These are phyloP conservation scores for Blomia tropicalis DNA, from an alignment of 2,888 invertebrate genomes.

Conservation along the genomic window DNA sequence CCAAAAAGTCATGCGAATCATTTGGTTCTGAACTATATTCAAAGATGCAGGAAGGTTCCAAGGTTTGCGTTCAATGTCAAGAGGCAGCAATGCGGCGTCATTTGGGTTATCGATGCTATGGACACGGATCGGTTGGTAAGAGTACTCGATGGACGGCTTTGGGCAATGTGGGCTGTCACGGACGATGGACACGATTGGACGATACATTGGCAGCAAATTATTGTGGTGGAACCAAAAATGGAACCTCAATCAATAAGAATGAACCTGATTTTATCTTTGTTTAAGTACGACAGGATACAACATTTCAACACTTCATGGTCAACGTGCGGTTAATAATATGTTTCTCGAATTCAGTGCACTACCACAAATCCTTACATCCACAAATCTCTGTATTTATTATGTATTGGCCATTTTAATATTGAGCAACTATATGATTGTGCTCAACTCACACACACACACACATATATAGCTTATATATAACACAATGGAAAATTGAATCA, in stretches of 20 bases:
- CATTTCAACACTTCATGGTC: background rate
- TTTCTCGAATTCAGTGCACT: too few species aligned
- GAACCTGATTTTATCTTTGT: conserved; percentile 36
- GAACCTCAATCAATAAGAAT: conserved; percentile 34
- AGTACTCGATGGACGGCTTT: conserved; percentile 67
- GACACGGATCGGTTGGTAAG: conserved; percentile 59
- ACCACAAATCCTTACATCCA: too few species aligned
- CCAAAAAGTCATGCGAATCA: conserved; percentile 59
- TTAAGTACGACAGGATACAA: conserved; percentile 31
- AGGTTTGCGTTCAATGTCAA: conserved; percentile 65
- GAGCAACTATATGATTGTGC: background rate
- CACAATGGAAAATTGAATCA: too few species aligned
- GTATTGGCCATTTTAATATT: background rate
- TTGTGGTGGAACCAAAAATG: conserved; percentile 33
- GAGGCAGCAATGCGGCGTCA: conserved; percentile 58
- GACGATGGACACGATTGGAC: conserved; percentile 49
- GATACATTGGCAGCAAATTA: conserved; percentile 39
- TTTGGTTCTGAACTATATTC: conserved; percentile 46
- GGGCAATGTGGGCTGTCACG: conserved; percentile 69
- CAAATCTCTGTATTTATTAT: background rate
- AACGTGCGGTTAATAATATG: too few species aligned
- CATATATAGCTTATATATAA: too few species aligned
- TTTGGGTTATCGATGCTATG: conserved; percentile 61
- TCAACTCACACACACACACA: too few species aligned
- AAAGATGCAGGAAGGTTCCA: conserved; percentile 57